phyloP scores from a whole-genome alignment of 2,113 vertebrate genomes.

The Gallinago paraguaiae region DNA sequence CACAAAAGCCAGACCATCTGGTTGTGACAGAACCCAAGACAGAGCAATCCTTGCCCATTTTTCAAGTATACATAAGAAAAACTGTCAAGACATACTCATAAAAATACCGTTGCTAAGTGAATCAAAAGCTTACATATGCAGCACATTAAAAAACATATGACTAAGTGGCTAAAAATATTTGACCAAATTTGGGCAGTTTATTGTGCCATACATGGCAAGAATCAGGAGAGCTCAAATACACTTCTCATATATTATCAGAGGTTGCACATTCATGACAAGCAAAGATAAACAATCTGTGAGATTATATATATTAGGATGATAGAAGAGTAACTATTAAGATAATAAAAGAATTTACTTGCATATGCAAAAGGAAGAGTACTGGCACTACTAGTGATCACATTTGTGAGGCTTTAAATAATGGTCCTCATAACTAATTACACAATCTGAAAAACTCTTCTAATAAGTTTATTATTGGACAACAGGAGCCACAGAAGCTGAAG shows the following conservation, averaged over 20 bases:
- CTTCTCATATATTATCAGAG: constrained; percentile 74
- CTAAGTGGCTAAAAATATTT: constrained; percentile 87
- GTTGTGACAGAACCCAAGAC: neutral
- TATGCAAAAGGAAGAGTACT: neutral
- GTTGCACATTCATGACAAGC: neutral
- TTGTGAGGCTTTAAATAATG: neutral
- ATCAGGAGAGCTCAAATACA: constrained; percentile 66
- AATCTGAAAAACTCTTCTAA: neutral
- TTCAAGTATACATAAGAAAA: constrained; percentile 52
- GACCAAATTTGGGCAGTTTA: constrained; percentile 88
- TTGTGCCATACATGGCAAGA: constrained; percentile 77
- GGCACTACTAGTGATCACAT: neutral
- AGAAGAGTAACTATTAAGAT: neutral
- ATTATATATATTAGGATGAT: neutral
- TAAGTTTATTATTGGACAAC: neutral
- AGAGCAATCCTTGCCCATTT: constrained; percentile 31
- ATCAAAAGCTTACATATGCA: constrained; percentile 74
- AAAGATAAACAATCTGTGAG: neutral
- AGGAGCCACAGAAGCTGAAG: neutral
- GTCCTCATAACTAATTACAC: neutral
- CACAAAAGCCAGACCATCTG: neutral
- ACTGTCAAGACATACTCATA: constrained; percentile 45
- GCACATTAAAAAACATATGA: constrained; percentile 84
- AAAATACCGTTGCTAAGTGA: constrained; percentile 69
- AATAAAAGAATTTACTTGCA: constrained; percentile 3